Percentiles rank a stretch among this genome's conserved stretches.
These are phyloP conservation scores for Danio kyathit DNA, from an alignment of 2,797 vertebrate species.

Conservation along the genomic window DNA sequence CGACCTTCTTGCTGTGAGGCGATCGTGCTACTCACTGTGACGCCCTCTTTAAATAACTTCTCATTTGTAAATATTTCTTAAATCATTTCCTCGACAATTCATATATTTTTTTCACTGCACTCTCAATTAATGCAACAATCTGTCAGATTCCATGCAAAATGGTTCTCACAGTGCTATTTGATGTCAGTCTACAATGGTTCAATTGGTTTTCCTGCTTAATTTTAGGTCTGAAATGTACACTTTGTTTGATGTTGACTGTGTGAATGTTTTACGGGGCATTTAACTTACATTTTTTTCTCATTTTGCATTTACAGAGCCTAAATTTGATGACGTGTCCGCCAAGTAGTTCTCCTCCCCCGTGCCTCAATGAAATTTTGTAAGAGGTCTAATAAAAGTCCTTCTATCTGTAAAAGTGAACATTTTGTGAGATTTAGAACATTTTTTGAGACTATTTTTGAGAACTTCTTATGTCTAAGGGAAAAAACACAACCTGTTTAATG, in stretches of 20 bases:
- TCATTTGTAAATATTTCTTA: too few relatives aligned
- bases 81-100: too few relatives aligned
- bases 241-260: background rate
- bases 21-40: too few relatives aligned
- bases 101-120: too few relatives aligned
- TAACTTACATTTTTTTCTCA: constrained; percentile 1
- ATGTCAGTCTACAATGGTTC: background rate
- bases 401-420: constrained; percentile 3
- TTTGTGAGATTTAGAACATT: constrained; percentile 25
- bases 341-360: constrained; percentile 67
- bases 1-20: too few relatives aligned
- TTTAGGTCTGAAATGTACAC: background rate
- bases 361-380: constrained; percentile 51
- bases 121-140: too few relatives aligned
- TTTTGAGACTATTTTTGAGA: constrained; percentile 28
- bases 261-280: background rate
- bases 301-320: constrained; percentile 81
- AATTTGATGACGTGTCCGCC: constrained; percentile 79
- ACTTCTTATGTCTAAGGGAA: background rate
- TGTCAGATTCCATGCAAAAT: background rate
- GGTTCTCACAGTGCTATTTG: background rate
- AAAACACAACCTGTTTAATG: background rate
- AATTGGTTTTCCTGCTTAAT: background rate
- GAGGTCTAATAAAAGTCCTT: constrained; percentile 9
- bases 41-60: too few relatives aligned